phyloP scores from a whole-genome alignment of 2,888 invertebrate genomes.

The Epirrita christyi region DNA sequence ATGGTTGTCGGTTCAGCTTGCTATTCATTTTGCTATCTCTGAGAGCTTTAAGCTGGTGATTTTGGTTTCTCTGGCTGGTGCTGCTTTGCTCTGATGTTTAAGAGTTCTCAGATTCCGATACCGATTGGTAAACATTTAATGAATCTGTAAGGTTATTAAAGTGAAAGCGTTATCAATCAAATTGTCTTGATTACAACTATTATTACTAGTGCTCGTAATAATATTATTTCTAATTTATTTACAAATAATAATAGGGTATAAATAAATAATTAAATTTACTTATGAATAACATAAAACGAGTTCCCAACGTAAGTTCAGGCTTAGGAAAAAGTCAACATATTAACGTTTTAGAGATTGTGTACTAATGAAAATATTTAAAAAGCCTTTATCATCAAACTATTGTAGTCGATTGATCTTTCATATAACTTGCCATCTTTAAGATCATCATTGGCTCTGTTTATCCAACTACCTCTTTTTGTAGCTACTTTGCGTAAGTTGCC shows the following conservation, averaged over 20 bases:
- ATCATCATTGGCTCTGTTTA: too few relatives aligned
- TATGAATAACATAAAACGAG: constrained; percentile 19
- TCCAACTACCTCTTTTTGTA: too few relatives aligned
- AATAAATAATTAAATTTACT: constrained; percentile 17
- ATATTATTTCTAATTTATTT: constrained; percentile 21
- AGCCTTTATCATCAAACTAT: neutral
- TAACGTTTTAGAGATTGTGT: neutral
- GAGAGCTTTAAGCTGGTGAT: too few relatives aligned
- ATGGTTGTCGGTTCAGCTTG: too few relatives aligned
- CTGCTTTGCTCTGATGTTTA: too few relatives aligned
- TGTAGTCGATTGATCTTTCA: neutral
- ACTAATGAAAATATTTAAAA: too few relatives aligned
- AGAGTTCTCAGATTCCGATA: neutral
- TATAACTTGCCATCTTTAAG: too few relatives aligned
- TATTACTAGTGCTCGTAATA: constrained; percentile 8
- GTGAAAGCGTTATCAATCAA: constrained; percentile 27
- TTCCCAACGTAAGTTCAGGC: constrained; percentile 10
- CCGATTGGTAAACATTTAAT: neutral
- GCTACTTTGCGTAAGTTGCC: too few relatives aligned
- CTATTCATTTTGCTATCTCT: too few relatives aligned
- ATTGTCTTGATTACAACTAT: constrained; percentile 17
- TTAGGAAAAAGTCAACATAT: neutral
- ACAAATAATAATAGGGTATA: constrained; percentile 17
- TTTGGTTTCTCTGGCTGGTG: too few relatives aligned
- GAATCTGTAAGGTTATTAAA: constrained; percentile 6